These are phyloP conservation scores for Pristionchus pacificus DNA, from an alignment of 1,140 invertebrate species.

Conservation along the genomic window DNA sequence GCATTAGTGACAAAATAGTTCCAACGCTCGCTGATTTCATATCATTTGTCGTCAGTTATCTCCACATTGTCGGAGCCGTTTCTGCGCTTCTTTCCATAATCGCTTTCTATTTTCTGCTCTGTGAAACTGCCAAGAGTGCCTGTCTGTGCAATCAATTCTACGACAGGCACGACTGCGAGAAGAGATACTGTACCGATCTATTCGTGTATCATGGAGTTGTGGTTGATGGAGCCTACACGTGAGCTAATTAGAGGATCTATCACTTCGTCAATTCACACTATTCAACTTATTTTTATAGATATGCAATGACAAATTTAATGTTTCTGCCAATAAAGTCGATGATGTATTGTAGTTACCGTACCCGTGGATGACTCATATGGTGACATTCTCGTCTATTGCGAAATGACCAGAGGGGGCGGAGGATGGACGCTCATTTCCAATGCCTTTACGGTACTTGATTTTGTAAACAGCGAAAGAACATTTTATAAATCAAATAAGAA, in stretches of 20 bases:
- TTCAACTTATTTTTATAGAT: too few relatives aligned
- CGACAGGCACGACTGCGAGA: background rate
- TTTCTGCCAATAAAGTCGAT: background rate
- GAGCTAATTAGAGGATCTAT: too few relatives aligned
- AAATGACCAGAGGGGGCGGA: conserved; percentile 48
- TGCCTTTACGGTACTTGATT: background rate
- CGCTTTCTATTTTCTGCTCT: background rate
- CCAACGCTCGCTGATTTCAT: too few relatives aligned
- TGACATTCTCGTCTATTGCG: conserved; percentile 47
- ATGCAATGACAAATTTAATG: background rate
- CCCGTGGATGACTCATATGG: background rate
- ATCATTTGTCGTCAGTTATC: too few relatives aligned
- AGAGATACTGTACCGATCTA: background rate
- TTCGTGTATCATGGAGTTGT: background rate
- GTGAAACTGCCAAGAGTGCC: too few relatives aligned
- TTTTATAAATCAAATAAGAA: too few relatives aligned
- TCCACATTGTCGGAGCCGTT: too few relatives aligned
- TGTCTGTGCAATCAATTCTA: background rate
- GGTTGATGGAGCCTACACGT: background rate
- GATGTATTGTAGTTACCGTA: too few relatives aligned
- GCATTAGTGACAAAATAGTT: too few relatives aligned
- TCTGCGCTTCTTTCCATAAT: too few relatives aligned
- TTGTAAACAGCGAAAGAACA: too few relatives aligned
- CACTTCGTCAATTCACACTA: too few relatives aligned
- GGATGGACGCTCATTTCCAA: conserved; percentile 56